These are phyloP conservation scores for Trematomus bernacchii DNA, from an alignment of 2,797 vertebrate species.

Conservation along the genomic window DNA sequence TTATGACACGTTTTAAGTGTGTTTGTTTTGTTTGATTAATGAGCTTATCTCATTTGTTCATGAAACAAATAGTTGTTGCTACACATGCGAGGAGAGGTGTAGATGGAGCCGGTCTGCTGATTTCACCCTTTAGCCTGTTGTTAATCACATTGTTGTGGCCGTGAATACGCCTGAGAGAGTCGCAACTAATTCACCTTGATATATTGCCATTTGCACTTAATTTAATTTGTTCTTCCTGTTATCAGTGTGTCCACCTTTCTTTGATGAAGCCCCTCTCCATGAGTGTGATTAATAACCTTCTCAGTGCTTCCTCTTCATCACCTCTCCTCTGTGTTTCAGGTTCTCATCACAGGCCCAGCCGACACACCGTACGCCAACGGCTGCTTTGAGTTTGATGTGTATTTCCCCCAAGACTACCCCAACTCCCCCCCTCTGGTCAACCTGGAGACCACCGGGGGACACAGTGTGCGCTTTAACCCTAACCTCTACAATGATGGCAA, in stretches of 20 bases:
- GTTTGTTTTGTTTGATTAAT: constrained; percentile 46
- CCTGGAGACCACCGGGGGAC: constrained; percentile 97
- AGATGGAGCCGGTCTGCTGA: neutral
- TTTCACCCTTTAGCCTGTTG: constrained; percentile 30
- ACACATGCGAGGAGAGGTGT: neutral
- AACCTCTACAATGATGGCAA: constrained; percentile 99
- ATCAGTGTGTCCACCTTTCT: constrained; percentile 10
- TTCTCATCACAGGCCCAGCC: constrained; percentile 98
- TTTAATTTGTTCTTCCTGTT: constrained; percentile 27
- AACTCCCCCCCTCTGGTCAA: constrained; percentile 99
- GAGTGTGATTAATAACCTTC: constrained; percentile 26
- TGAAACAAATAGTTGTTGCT: constrained; percentile 26
- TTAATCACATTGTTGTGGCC: constrained; percentile 29
- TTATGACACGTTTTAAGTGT: neutral
- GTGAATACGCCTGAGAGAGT: neutral
- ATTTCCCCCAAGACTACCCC: constrained; percentile 99
- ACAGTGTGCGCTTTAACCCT: constrained; percentile 98
- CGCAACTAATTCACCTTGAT: constrained; percentile 4
- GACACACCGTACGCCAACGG: constrained; percentile 98
- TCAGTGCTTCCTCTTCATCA: neutral
- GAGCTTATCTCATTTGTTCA: constrained; percentile 34
- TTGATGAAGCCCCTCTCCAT: constrained; percentile 36
- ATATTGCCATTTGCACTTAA: constrained; percentile 3
- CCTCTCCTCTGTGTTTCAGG: constrained; percentile 77
- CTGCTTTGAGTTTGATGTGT: constrained; percentile 99